phyloP scores from a whole-genome alignment of 2,888 invertebrate species.

The Dynastes maya region DNA sequence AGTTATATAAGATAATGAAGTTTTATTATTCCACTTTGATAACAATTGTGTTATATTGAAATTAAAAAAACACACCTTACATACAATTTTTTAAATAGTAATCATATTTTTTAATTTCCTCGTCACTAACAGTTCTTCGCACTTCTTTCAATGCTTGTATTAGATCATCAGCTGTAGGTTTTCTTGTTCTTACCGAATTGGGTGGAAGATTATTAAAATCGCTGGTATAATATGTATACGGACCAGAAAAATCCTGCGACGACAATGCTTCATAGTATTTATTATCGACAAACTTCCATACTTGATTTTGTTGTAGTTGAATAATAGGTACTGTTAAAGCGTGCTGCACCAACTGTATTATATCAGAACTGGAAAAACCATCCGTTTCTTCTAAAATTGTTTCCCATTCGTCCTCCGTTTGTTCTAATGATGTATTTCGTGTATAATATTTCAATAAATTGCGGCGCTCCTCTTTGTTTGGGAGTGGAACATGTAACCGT shows the following conservation, averaged over 20 bases:
- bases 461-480: slow-evolving; percentile 63
- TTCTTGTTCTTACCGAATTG: slow-evolving; percentile 58
- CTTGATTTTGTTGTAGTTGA: slow-evolving; percentile 68
- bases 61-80: background rate
- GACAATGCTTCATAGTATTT: slow-evolving; percentile 61
- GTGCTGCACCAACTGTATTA: slow-evolving; percentile 70
- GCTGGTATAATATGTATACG: slow-evolving; percentile 51
- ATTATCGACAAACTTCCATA: slow-evolving; percentile 65
- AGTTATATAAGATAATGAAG: too few relatives aligned
- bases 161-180: slow-evolving; percentile 62
- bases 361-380: slow-evolving; percentile 74
- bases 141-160: slow-evolving; percentile 61
- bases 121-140: slow-evolving; percentile 61
- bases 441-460: slow-evolving; percentile 63
- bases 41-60: too few relatives aligned
- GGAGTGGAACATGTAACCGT: slow-evolving; percentile 73
- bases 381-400: slow-evolving; percentile 69
- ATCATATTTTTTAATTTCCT: slow-evolving; percentile 62
- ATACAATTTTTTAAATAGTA: slow-evolving; percentile 18
- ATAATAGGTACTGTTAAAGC: slow-evolving; percentile 71
- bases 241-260: slow-evolving; percentile 27
- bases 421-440: slow-evolving; percentile 59
- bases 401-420: slow-evolving; percentile 65
- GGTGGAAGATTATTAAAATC: slow-evolving; percentile 61
- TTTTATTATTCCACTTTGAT: too few relatives aligned